A percentile compares a stretch with the other conserved stretches of the same genome.
phyloP scores from a whole-genome alignment of 2,797 vertebrate species.

The Artibeus lituratus region DNA sequence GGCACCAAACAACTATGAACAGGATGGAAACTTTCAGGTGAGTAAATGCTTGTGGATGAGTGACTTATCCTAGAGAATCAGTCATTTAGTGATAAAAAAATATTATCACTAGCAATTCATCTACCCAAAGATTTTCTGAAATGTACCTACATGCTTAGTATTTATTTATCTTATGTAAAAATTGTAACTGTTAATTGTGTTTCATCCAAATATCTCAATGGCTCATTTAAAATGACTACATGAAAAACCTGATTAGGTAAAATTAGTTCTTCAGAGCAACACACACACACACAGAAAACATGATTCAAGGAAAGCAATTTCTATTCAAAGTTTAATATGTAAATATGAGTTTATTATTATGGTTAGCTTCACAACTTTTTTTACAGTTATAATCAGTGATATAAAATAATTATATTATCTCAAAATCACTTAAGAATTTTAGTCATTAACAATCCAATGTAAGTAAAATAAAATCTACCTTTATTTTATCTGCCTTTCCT shows the following conservation, averaged over 20 bases:
- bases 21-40: not conserved
- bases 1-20: not conserved
- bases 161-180: not conserved
- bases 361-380: not conserved
- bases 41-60: not conserved
- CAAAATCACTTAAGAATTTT: not conserved
- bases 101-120: not conserved
- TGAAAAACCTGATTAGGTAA: not conserved
- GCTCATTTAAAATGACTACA: not conserved
- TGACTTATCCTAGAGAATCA: not conserved
- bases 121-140: not conserved
- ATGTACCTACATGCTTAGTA: not conserved
- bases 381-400: not conserved
- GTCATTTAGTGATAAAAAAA: not conserved
- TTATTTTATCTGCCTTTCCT: not conserved
- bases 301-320: not conserved
- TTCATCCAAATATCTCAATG: not conserved
- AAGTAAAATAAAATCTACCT: not conserved
- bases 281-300: not conserved
- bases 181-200: not conserved
- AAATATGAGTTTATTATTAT: not conserved
- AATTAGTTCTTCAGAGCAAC: not conserved
- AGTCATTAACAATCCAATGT: not conserved
- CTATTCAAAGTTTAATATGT: not conserved
- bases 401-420: not conserved